Evolutionary conservation across 2,888 invertebrate genomes (phyloP), one percentile per base, ranked within the genome.

Genomic region (Arrhopalites spinosus): DNA sequence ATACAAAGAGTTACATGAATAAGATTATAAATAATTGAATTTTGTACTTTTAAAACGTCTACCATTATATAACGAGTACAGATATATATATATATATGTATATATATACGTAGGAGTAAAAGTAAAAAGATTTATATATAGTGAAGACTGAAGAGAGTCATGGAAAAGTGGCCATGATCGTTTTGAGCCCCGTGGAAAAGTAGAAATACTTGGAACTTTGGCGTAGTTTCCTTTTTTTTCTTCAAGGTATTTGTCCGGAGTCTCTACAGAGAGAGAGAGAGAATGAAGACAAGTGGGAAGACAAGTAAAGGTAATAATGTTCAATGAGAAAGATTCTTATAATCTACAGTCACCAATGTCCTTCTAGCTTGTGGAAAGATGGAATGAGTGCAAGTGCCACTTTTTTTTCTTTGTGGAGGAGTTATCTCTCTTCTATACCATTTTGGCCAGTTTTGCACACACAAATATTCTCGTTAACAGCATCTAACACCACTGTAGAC

Each of bases 241-340:
- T 29, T 30, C 27, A 29, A 27, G 27, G 30, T 29, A 23, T 63
- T 63, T 30, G 25, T 30, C 63, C 30, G 15, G 30, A 29, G 2
- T 63, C 30, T 63, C 63, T 59, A 59, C 23, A 59, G 59, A 63
- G 25, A 61, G 25, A 2, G 63, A 29, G 17, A 30, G 3, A 5
- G 63, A 63, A 63, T 61, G 63, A 63, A 29, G 63, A 29, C 63
- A 63, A 63, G 63, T 63, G 63, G 17, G 63, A 25, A 29, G 63
- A 25, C 7, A 13, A 61, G 59, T 23, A 20, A 61, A 8, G 17
- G 63, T 63, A 29, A 27, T 30, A 8, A 63, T 63, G 30, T 29
- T 63, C 63, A 63, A 63, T 63, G 63, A 63, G 29, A 59, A n/a
- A n/a, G n/a, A n/a, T n/a, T n/a, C n/a, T n/a, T n/a, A n/a, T n/a